Evolutionary conservation across 2,797 vertebrate species (phyloP), one percentile per base, ranked within the genome.

Genomic region (Stomatorhinus walkeri): DNA sequence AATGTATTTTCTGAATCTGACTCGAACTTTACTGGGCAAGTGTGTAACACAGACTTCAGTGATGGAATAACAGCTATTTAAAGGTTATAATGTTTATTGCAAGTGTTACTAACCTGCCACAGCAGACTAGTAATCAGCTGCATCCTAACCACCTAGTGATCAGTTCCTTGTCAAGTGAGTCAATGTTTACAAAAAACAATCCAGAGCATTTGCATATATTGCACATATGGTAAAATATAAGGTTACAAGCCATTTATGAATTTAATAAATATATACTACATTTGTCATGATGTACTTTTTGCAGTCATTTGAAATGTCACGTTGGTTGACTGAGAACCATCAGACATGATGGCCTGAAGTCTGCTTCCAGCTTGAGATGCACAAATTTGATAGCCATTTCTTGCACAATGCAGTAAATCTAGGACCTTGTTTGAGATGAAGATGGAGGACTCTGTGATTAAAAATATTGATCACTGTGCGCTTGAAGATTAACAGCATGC

Each of bases 401-500:
- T 32, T 54, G 12, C 22, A 86, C 49, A 52, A 56, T 86, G 48
- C 51, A 56, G 85, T 22, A 87, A 85, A 51, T 51, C 81, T 22
- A 28, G 46, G 81, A 12, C 48, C 81, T 85, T 51, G 19, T 46
- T 46, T 51, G 10, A 85, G 81, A 85, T 28, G 48, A 85, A 85
- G 81, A 85, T 24, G 40, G 85, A 59, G 28, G 85, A 86, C 28
- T 54, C 52, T 36, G 51, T 86, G 85, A 86, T 86, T 86, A 86
- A 86, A 86, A 86, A 86, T 56, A 86, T 86, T 56, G 85, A 86
- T 86, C 85, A 86, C 48, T 5, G 10, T 51, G 22, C 10, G 12
- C 81, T n/a, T 48, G 43, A 51, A 85, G 81, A 85, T 5, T 22
- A 48, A 85, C 46, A 51, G 48, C 81, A 49, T 85, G 81, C 81